These are phyloP conservation scores for Penelope pileata DNA, from an alignment of 2,113 vertebrate genomes.

Conservation along the genomic window DNA sequence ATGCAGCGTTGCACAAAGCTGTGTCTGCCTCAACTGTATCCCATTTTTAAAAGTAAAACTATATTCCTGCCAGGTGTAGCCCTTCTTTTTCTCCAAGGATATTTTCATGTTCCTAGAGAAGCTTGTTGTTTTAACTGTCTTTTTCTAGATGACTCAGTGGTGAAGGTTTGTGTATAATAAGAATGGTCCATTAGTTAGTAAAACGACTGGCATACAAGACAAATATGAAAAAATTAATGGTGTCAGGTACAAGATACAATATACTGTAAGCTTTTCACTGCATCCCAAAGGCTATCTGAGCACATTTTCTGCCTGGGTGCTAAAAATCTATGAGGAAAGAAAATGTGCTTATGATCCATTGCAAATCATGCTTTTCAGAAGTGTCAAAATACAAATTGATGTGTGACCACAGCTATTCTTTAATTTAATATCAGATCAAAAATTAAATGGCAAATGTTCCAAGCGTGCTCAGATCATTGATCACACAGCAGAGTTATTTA, in stretches of 20 bases:
- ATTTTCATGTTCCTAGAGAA: neutral
- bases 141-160: neutral
- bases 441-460: neutral
- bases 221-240: slow-evolving; percentile 42
- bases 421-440: slow-evolving; percentile 1
- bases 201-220: slow-evolving; percentile 5
- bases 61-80: neutral
- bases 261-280: slow-evolving; percentile 30
- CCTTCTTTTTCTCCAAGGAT: neutral
- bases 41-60: neutral
- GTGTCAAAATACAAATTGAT: slow-evolving; percentile 4
- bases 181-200: slow-evolving; percentile 38
- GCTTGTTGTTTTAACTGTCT: neutral
- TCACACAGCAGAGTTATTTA: neutral
- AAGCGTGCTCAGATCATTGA: neutral
- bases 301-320: slow-evolving; percentile 26
- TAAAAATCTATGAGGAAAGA: slow-evolving; percentile 43
- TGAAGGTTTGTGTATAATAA: neutral
- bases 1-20: neutral
- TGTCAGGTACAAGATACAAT: slow-evolving; percentile 17
- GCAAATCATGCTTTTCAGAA: slow-evolving; percentile 19
- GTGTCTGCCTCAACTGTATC: neutral
- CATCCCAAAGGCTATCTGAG: neutral
- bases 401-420: neutral
- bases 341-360: slow-evolving; percentile 27